Evolutionary conservation across 1,140 invertebrate genomes (phyloP).

Genomic region (Magallana gigas): DNA sequence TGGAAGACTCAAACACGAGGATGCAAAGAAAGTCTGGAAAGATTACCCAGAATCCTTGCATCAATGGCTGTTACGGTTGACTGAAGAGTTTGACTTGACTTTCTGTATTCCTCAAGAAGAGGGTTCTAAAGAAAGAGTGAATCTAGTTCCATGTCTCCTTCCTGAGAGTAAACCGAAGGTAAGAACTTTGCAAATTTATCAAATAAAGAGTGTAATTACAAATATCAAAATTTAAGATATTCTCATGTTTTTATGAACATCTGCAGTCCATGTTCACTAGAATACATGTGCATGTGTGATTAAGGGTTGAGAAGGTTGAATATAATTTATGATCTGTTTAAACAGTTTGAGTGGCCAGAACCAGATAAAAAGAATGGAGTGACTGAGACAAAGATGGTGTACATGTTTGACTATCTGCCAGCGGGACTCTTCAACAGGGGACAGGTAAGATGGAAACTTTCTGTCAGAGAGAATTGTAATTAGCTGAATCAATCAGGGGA

Average conservation of each 20-base stretch:
- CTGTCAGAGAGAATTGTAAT: neutral
- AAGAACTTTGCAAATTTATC: neutral
- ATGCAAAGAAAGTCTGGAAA: slow-evolving; percentile 74
- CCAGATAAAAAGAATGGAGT: slow-evolving; percentile 62
- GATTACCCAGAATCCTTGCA: slow-evolving; percentile 70
- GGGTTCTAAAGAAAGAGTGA: slow-evolving; percentile 65
- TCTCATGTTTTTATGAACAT: no score
- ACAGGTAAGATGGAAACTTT: slow-evolving; percentile 65
- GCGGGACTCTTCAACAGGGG: slow-evolving; percentile 78
- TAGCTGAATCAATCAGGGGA: neutral
- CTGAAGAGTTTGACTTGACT: slow-evolving; percentile 79
- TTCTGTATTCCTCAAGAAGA: slow-evolving; percentile 65
- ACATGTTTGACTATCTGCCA: slow-evolving; percentile 76
- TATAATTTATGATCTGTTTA: neutral
- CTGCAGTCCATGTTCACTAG: no score
- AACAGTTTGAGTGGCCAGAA: slow-evolving; percentile 73
- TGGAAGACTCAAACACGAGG: slow-evolving; percentile 73
- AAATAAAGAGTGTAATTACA: neutral
- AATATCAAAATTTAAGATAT: no score
- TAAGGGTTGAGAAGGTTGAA: no score
- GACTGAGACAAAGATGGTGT: slow-evolving; percentile 74
- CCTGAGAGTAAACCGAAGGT: slow-evolving; percentile 74
- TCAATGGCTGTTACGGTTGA: slow-evolving; percentile 76
- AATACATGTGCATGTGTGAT: no score
- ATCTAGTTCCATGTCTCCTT: slow-evolving; percentile 77